Evolutionary conservation across 2,888 invertebrate genomes (phyloP), one percentile per base, ranked within the genome.

Genomic region (Drosophila mettleri): DNA sequence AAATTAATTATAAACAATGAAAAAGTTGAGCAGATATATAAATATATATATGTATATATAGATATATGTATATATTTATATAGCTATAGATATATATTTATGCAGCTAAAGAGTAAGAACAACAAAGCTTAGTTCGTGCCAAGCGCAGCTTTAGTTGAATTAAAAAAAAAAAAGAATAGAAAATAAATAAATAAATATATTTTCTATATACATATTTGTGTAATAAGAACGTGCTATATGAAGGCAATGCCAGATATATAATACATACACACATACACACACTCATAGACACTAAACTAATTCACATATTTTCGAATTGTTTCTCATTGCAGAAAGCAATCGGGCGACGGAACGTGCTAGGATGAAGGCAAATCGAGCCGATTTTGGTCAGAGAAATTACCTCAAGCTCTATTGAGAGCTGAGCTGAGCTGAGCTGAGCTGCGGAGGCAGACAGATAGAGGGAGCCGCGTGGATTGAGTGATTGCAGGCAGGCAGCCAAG

Each of bases 291-390:
- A 31, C 36, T 49, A 10, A 33, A 33, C 49, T 34, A 20, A 49
- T 22, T 22, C 0, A 16, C 20, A 34, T 18, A 10, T 22, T 29
- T 18, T 36, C 3, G 22, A 34, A 20, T 67, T 27, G 49, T 29
- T 10, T 3, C 51, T 60, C 33, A 72, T 93, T 93, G 20, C 92
- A 94, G 93, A 93, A 93, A 94, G 95, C 94, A 94, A 94, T 89
- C 85, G 71, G 60, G 38, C 54, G 46, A 46, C n/a, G 36, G 43
- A 64, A 69, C 63, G 69, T 74, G 71, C 71, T 71, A 74, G 90
- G 94, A 95, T 95, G 94, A 94, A 93, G 94, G 93, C 93, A 93
- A 93, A 93, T 92, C 82, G 73, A 87, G 93, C 91, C 92, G 94
- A 94, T 94, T 94, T 94, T 94, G 95, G 95, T 94, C 92, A 91